These are phyloP conservation scores for Chironomus tepperi DNA, from an alignment of 1,140 invertebrate genomes.

Conservation along the genomic window DNA sequence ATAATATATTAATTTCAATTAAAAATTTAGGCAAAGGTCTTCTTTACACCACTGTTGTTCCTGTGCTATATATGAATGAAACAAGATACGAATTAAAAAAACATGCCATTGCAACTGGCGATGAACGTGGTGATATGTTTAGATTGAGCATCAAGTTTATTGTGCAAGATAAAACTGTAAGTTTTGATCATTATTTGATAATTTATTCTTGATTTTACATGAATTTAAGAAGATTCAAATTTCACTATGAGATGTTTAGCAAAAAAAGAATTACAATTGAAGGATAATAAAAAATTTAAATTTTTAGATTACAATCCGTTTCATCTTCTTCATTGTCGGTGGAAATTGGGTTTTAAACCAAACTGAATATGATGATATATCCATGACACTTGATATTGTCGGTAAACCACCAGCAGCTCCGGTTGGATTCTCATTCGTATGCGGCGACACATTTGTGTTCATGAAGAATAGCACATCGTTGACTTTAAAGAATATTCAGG, in stretches of 20 bases:
- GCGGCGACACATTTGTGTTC: conserved; percentile 43
- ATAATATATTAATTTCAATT: no score
- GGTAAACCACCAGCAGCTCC: conserved; percentile 41
- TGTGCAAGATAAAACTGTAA: conserved; percentile 31
- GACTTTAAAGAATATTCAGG: conserved; percentile 42
- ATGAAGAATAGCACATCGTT: conserved; percentile 40
- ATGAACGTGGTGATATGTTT: conserved; percentile 27
- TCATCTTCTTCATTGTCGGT: conserved; percentile 33
- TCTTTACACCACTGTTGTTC: conserved; percentile 33
- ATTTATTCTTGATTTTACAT: conserved; percentile 35
- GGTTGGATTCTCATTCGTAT: conserved; percentile 44
- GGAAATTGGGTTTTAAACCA: conserved; percentile 26
- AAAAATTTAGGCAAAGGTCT: conserved; percentile 31
- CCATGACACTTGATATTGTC: conserved; percentile 29
- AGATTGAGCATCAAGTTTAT: conserved; percentile 34
- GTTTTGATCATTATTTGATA: conserved; percentile 32
- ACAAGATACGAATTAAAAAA: conserved; percentile 27
- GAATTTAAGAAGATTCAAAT: conserved; percentile 35
- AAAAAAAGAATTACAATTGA: conserved; percentile 42
- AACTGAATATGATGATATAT: not conserved
- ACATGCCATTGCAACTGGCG: conserved; percentile 25
- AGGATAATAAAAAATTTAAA: not conserved
- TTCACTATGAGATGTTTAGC: conserved; percentile 40
- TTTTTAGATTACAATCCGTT: conserved; percentile 31
- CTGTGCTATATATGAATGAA: conserved; percentile 30